These are phyloP conservation scores for Callinectes sapidus DNA, from an alignment of 2,888 invertebrate species.

Conservation along the genomic window DNA sequence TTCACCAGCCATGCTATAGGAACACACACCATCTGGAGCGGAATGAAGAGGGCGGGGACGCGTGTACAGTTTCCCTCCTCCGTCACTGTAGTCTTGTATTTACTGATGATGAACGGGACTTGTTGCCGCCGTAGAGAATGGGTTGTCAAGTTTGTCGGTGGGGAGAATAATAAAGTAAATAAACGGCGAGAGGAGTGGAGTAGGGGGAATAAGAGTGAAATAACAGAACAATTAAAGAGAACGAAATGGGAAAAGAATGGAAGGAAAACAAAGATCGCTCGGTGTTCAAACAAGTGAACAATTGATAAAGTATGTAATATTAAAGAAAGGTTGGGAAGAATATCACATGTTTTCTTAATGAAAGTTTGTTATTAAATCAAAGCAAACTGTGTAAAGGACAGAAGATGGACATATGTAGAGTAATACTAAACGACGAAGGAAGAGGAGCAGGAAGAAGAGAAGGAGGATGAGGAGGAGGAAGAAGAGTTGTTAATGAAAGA, in stretches of 20 bases:
- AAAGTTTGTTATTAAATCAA: not conserved
- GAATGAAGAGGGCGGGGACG: not conserved
- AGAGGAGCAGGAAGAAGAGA: not conserved
- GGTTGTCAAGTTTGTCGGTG: not conserved
- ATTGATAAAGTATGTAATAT: not conserved
- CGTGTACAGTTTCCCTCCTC: constrained; percentile 11
- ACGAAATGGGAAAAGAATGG: not conserved
- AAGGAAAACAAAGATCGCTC: not conserved
- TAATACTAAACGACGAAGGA: not conserved
- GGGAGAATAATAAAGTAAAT: not conserved
- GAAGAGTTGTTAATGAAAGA: not conserved
- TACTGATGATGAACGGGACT: not conserved
- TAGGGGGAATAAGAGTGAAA: not conserved
- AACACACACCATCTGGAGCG: not conserved
- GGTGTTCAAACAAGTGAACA: not conserved
- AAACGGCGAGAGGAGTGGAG: not conserved
- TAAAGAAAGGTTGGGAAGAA: not conserved
- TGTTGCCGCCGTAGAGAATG: not conserved
- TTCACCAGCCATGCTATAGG: not conserved
- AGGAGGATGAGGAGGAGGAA: not conserved
- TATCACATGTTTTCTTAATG: too few species aligned
- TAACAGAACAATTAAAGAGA: not conserved
- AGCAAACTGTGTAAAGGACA: not conserved
- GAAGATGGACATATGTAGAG: not conserved
- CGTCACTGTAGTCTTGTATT: not conserved